These are phyloP conservation scores for Platanista minor DNA, from an alignment of 2,113 vertebrate genomes.

Conservation along the genomic window DNA sequence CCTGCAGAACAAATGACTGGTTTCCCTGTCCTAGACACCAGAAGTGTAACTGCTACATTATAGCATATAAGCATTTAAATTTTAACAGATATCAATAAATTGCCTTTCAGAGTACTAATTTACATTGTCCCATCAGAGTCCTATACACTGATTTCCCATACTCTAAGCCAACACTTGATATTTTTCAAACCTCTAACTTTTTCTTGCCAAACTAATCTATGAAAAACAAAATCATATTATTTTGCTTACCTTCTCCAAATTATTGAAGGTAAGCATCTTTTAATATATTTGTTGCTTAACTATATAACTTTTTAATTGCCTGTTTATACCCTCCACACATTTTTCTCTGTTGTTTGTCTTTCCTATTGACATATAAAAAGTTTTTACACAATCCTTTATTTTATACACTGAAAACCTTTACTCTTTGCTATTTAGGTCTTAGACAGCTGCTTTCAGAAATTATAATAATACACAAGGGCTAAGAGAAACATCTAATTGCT, in stretches of 20 bases:
- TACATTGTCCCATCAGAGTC: background rate
- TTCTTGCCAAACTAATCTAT: background rate
- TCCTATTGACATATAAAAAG: background rate
- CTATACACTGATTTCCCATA: background rate
- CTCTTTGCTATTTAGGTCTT: background rate
- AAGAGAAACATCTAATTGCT: background rate
- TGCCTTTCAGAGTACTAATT: background rate
- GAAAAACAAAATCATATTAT: background rate
- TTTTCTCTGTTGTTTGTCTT: background rate
- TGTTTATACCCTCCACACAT: background rate
- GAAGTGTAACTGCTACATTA: background rate
- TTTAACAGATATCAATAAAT: background rate
- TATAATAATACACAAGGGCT: background rate
- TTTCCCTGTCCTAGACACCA: background rate
- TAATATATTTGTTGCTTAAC: background rate
- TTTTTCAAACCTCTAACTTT: background rate
- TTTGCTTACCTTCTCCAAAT: background rate
- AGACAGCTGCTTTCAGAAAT: background rate
- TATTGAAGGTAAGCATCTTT: background rate
- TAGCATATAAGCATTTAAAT: background rate
- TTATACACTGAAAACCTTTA: background rate
- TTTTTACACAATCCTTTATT: background rate
- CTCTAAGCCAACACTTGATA: background rate
- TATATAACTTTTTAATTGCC: background rate
- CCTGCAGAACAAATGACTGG: fast-evolving